Evolutionary conservation across 2,113 vertebrate genomes (phyloP).

Genomic region (Microtus montanus): DNA sequence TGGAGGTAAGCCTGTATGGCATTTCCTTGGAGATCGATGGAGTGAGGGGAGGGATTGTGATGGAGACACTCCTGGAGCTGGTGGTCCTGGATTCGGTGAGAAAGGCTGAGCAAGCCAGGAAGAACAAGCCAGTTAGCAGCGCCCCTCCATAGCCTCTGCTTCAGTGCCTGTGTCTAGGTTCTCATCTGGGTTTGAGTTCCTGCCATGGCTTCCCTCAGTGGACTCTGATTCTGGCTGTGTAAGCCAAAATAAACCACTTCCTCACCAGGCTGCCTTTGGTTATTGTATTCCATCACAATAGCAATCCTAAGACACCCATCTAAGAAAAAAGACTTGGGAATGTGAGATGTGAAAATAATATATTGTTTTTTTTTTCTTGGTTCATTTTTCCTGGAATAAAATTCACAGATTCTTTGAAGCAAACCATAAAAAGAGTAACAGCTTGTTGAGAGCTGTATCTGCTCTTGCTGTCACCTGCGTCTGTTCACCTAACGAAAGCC

Average conservation of each 20-base stretch:
- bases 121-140: not conserved
- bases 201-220: not conserved
- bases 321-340: not conserved
- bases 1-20: not conserved
- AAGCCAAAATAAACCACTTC: not conserved
- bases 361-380: slow-evolving; percentile 7
- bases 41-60: too few species aligned
- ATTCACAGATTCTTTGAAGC: slow-evolving; percentile 21
- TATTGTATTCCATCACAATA: not conserved
- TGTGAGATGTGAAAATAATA: slow-evolving; percentile 6
- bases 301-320: not conserved
- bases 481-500: not conserved
- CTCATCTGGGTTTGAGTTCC: not conserved
- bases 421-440: not conserved
- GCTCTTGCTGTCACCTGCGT: not conserved
- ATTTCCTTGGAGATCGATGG: not conserved
- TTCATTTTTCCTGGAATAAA: slow-evolving; percentile 25
- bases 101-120: not conserved
- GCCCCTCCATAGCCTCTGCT: too few species aligned
- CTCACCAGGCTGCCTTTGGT: not conserved
- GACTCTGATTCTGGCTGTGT: not conserved
- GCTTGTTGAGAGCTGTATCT: not conserved
- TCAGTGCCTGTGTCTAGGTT: not conserved
- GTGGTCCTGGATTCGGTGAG: not conserved
- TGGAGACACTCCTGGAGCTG: not conserved